phyloP scores from a whole-genome alignment of 2,888 invertebrate genomes.

The Gymnosoma rotundatum region DNA sequence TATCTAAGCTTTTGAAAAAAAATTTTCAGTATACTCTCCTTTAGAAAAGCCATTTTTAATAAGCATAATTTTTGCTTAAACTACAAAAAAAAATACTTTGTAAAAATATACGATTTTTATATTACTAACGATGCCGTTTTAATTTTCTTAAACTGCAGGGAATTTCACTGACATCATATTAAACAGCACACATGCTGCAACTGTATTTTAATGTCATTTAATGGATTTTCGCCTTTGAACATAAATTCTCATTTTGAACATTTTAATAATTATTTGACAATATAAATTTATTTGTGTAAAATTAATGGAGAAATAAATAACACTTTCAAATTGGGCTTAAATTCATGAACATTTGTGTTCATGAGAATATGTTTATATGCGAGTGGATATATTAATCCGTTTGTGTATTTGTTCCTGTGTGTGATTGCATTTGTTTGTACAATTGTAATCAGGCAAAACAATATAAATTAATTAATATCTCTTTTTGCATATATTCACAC shows the following conservation, averaged over 20 bases:
- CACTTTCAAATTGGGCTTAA: conserved; percentile 58
- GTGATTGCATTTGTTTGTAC: conserved; percentile 68
- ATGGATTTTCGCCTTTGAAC: conserved; percentile 48
- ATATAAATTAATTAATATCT: conserved; percentile 68
- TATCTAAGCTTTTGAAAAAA: too few relatives aligned
- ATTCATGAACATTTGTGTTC: conserved; percentile 14
- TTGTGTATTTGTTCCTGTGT: conserved; percentile 11
- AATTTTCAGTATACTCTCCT: too few relatives aligned
- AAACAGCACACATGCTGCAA: neutral
- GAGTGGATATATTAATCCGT: neutral
- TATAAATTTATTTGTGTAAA: conserved; percentile 62
- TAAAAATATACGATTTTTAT: too few relatives aligned
- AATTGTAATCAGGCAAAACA: conserved; percentile 65
- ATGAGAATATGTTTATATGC: neutral
- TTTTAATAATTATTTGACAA: conserved; percentile 61
- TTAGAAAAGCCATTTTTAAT: too few relatives aligned
- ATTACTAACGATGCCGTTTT: too few relatives aligned
- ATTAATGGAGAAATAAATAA: conserved; percentile 67
- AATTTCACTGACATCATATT: neutral
- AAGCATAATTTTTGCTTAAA: too few relatives aligned
- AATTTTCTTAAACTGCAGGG: neutral
- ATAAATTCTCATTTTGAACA: conserved; percentile 56
- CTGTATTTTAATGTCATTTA: conserved; percentile 46
- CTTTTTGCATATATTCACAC: conserved; percentile 63
- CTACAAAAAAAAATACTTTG: too few relatives aligned